Base-by-base conservation (phyloP, 2,797 vertebrate genomes). In the Tarsius wallacei region DNA sequence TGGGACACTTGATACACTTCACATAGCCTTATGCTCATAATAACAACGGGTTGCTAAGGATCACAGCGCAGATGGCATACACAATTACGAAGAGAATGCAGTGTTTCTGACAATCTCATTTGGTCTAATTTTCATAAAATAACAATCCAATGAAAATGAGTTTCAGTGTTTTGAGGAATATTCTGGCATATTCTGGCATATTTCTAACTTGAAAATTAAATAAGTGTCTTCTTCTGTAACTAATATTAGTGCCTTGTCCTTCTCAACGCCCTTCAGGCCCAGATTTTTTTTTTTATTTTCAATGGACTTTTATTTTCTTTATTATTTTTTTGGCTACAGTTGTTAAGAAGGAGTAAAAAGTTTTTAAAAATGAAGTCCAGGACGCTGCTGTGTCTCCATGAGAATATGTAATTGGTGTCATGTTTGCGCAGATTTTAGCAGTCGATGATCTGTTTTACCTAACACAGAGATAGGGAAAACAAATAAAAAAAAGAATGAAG, bases 51-150 rank as follows among this genome's bases (percentile, higher is more conserved):
- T 33, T 24, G 9, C 63, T 89, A n/a, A 93, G 51, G 31, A 51
- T 78, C 73, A 68, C 21, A 51, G 49, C 61, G 14, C 15, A 21
- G 53, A 82, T 59, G 66, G 73, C 73, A 83, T 12, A 36, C 47
- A 49, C 53, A 93, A 73, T 88, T 74, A 94, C n/a, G 64, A 68
- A 42, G 33, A 94, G 31, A 47, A 53, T 90, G 22, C 12, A 28
- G 17, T 31, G 12, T 74, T 85, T 55, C 88, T 73, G 86, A 95
- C 61, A 64, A 26, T 64, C 63, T 93, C 55, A 21, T 71, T 84
- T 90, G 59, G 73, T 82, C 71, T 91, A 51, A 85, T 94, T 88
- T 91, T 96, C 53, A 95, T 86, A 73, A 91, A 91, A 94, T 59
- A 90, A 76, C 55, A 90, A 82, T 73, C n/a, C 82, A 78, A 3